Evolutionary conservation across 2,113 vertebrate genomes (phyloP), one percentile per base, ranked within the genome.

Genomic region (Tiliqua scincoides): DNA sequence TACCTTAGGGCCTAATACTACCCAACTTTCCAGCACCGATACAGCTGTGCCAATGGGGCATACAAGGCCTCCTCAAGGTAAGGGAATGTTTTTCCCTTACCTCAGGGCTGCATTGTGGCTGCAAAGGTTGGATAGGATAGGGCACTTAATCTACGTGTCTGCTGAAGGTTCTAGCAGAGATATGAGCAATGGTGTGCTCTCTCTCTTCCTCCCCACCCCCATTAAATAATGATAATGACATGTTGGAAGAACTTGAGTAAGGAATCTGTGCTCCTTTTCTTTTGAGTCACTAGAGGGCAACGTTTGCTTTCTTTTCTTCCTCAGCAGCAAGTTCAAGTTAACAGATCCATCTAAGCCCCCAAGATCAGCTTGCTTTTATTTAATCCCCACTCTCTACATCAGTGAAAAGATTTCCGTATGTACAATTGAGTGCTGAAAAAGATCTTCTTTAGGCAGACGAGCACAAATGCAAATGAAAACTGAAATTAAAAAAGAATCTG

Each of bases 261-360:
- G 6, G 67, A 54, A 82, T 4, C 70, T 78, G 48, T 20, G 12
- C 43, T 65, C 65, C 78, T 90, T 94, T 90, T 65, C 78, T 14
- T 0, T 35, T 17, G 52, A 25, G 11, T 71, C 96, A 93, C 93
- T 79, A 94, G 96, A 90, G 95, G 95, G 89, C 25, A 93, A 79
- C 88, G 78, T 87, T 85, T 79, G 32, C 75, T 88, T 87, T 79
- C 61, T 68, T 85, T 85, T 87, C 59, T 54, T 37, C 21, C 4
- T 12, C 52, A 27, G 2, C 30, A 20, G 43, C 15, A 0, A 1
- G 3, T 25, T 32, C 0, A 0, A 0, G 0, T 15, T 35, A 1
- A 7, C 0, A 0, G 54, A 4, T 17, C 8, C 15, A 2, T 6
- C 0, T 0, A 10, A 27, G 15, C 6, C 32, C 1, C 18, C 2